A percentile compares a stretch with the other conserved stretches of the same genome.
phyloP scores from a whole-genome alignment of 2,797 vertebrate genomes.

The Spinibarbus caldwelli region DNA sequence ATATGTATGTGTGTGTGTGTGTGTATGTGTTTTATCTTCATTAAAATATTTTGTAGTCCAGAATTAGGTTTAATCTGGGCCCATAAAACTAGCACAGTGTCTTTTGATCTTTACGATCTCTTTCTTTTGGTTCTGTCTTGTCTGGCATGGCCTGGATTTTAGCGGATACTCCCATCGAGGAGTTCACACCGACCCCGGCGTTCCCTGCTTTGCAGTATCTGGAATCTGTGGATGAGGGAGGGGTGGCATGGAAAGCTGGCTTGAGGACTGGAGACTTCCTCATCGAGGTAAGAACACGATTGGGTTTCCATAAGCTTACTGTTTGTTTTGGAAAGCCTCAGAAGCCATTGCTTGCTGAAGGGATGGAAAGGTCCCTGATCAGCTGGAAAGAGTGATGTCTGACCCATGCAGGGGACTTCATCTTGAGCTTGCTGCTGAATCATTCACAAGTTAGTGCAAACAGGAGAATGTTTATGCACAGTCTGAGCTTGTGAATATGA shows the following conservation, averaged over 20 bases:
- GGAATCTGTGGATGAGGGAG: slow-evolving; percentile 90
- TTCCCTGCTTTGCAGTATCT: slow-evolving; percentile 90
- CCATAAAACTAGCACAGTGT: background rate
- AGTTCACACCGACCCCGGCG: slow-evolving; percentile 88
- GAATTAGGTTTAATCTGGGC: background rate
- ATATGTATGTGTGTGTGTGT: background rate
- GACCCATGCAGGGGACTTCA: slow-evolving; percentile 27
- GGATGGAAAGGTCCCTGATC: slow-evolving; percentile 24
- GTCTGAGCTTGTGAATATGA: slow-evolving; percentile 45
- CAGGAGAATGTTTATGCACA: slow-evolving; percentile 54
- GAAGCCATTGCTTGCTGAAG: slow-evolving; percentile 8
- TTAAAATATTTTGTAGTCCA: background rate
- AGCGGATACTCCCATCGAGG: slow-evolving; percentile 91
- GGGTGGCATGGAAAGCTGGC: slow-evolving; percentile 89
- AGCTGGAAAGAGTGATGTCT: slow-evolving; percentile 20
- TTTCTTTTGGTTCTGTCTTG: slow-evolving; percentile 16
- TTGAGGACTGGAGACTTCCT: slow-evolving; percentile 90
- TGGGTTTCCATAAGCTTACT: slow-evolving; percentile 1
- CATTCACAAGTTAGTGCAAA: slow-evolving; percentile 47
- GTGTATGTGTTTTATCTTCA: background rate
- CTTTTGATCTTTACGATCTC: background rate
- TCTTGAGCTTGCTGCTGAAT: slow-evolving; percentile 30
- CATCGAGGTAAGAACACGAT: slow-evolving; percentile 78
- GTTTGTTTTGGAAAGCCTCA: slow-evolving; percentile 2
- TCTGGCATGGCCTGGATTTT: slow-evolving; percentile 26